A percentile compares a stretch with the other conserved stretches of the same genome.
phyloP scores from a whole-genome alignment of 2,797 vertebrate species.

The Dendrocincla fuliginosa region DNA sequence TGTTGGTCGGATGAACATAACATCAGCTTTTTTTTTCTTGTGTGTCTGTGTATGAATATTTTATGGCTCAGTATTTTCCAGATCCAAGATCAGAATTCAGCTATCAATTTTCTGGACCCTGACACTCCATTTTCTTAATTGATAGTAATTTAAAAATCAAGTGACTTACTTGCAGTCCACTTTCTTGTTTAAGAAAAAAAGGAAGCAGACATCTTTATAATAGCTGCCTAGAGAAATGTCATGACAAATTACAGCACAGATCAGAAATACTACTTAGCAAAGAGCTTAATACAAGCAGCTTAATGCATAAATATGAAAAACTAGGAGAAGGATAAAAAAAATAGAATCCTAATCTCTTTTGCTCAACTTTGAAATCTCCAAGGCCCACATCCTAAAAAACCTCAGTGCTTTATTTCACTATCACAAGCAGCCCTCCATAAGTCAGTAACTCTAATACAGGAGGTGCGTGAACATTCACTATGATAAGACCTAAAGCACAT shows the following conservation, averaged over 20 bases:
- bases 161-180: constrained; percentile 49
- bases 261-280: constrained; percentile 62
- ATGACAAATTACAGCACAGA: constrained; percentile 65
- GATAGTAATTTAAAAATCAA: constrained; percentile 63
- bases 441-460: neutral
- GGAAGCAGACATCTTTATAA: constrained; percentile 61
- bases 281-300: constrained; percentile 69
- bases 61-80: constrained; percentile 62
- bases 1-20: constrained; percentile 32
- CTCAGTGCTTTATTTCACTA: neutral
- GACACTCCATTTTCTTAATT: constrained; percentile 61
- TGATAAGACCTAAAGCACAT: neutral
- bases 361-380: constrained; percentile 62
- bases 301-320: constrained; percentile 64
- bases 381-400: constrained; percentile 31
- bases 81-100: constrained; percentile 59
- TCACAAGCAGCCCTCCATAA: neutral
- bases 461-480: neutral
- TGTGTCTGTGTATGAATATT: constrained; percentile 11
- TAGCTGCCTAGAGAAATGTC: constrained; percentile 62
- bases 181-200: constrained; percentile 54
- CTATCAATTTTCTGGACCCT: constrained; percentile 61
- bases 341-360: constrained; percentile 63
- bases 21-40: neutral
- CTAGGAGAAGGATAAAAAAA: constrained; percentile 39